Conservation (phyloP, 2,888 invertebrate species). For the Zeuzera pyrina region DNA sequence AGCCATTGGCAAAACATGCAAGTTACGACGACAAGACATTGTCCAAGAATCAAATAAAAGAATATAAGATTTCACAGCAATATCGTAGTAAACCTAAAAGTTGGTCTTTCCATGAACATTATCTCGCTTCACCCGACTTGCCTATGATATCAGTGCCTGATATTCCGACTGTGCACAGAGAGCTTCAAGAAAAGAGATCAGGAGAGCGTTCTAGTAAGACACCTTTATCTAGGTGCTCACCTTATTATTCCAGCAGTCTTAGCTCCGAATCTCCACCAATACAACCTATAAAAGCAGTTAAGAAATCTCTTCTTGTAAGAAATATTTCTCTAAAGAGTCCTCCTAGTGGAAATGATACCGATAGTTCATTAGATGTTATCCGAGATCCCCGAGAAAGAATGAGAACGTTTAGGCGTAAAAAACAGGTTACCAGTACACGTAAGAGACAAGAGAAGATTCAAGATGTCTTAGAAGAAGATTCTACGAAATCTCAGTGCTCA, state of each 20-base stretch:
- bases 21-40: slow-evolving; percentile 77
- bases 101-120: slow-evolving; percentile 77
- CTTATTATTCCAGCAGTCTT: slow-evolving; percentile 82
- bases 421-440: slow-evolving; percentile 74
- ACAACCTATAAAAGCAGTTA: slow-evolving; percentile 76
- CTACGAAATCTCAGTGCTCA: slow-evolving; percentile 64
- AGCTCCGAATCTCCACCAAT: slow-evolving; percentile 83
- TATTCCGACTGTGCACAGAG: slow-evolving; percentile 57
- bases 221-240: slow-evolving; percentile 78
- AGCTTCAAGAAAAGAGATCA: slow-evolving; percentile 55
- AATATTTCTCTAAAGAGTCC: slow-evolving; percentile 78
- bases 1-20: slow-evolving; percentile 76
- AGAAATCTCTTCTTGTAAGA: slow-evolving; percentile 74
- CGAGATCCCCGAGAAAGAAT: slow-evolving; percentile 79
- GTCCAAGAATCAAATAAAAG: slow-evolving; percentile 76
- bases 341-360: slow-evolving; percentile 83
- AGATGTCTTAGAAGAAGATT: slow-evolving; percentile 67
- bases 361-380: slow-evolving; percentile 78
- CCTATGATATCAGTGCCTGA: slow-evolving; percentile 72
- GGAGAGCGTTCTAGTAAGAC: slow-evolving; percentile 65
- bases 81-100: slow-evolving; percentile 74
- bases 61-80: slow-evolving; percentile 72
- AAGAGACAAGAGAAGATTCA: slow-evolving; percentile 72
- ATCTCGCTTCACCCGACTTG: slow-evolving; percentile 68
- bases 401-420: slow-evolving; percentile 78